Evolutionary conservation across 1,140 invertebrate species (phyloP).

Genomic region (Drosophila leontia): DNA sequence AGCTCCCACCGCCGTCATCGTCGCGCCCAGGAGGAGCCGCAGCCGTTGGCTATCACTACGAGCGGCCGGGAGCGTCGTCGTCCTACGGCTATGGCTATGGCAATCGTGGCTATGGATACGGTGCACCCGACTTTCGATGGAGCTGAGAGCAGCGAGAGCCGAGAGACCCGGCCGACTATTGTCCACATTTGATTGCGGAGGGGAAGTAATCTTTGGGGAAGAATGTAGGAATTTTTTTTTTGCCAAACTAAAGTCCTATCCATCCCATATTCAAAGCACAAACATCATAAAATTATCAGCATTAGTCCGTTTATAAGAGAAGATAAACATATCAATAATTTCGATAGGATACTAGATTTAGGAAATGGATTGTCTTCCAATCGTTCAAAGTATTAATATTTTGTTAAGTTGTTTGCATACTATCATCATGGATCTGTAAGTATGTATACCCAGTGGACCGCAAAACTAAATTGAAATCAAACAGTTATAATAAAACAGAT

Average conservation of each 20-base stretch:
- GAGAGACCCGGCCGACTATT: constrained; percentile 36
- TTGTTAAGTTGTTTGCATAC: neutral
- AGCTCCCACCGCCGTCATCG: constrained; percentile 60
- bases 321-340: neutral
- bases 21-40: neutral
- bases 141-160: constrained; percentile 32
- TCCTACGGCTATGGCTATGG: constrained; percentile 37
- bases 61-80: constrained; percentile 37
- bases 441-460: neutral
- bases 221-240: neutral
- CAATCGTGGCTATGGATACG: constrained; percentile 37
- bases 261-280: neutral
- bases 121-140: constrained; percentile 44
- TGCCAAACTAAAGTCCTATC: too few species aligned
- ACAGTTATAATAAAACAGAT: neutral
- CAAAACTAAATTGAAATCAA: neutral
- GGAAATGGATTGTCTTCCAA: neutral
- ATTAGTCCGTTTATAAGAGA: neutral
- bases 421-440: neutral
- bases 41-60: constrained; percentile 55
- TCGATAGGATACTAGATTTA: neutral
- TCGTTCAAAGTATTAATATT: neutral
- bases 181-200: neutral
- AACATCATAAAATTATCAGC: neutral
- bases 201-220: constrained; percentile 6